Conservation (phyloP, 2,888 invertebrate genomes). For the Tachina lurida region DNA sequence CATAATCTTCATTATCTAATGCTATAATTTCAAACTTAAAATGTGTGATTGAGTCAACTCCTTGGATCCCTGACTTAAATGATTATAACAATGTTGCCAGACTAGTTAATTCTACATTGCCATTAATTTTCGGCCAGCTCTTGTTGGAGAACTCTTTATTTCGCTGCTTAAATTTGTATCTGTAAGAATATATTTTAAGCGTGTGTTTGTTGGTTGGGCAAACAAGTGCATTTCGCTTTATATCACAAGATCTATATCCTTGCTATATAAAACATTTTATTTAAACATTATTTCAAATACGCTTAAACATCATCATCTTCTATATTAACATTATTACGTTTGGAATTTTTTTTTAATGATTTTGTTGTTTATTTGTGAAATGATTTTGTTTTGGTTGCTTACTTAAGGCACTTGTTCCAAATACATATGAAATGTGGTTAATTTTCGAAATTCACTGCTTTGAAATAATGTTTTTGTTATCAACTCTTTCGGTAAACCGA, state of each 20-base stretch:
- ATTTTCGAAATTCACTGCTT: slow-evolving; percentile 37
- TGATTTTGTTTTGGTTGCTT: slow-evolving; percentile 34
- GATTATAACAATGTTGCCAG: too few relatives aligned
- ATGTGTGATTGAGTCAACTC: too few relatives aligned
- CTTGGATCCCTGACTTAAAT: too few relatives aligned
- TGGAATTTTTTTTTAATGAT: not conserved
- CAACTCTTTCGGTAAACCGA: slow-evolving; percentile 59
- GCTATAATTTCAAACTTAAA: too few relatives aligned
- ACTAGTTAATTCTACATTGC: too few relatives aligned
- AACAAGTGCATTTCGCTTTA: not conserved
- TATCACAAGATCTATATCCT: not conserved
- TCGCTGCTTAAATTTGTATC: slow-evolving; percentile 60
- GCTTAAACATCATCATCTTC: not conserved
- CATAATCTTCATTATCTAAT: too few relatives aligned
- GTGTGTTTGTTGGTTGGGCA: slow-evolving; percentile 2
- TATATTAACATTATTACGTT: slow-evolving; percentile 15
- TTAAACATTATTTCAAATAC: not conserved
- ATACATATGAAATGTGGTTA: slow-evolving; percentile 60
- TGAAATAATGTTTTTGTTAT: slow-evolving; percentile 50
- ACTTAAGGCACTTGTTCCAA: slow-evolving; percentile 47
- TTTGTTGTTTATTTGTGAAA: slow-evolving; percentile 54
- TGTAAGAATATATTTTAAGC: not conserved
- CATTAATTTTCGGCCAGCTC: too few relatives aligned
- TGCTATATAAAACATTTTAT: not conserved
- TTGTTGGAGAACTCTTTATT: not conserved